Evolutionary conservation across 2,113 vertebrate species (phyloP).

Genomic region (Thryonomys swinderianus): DNA sequence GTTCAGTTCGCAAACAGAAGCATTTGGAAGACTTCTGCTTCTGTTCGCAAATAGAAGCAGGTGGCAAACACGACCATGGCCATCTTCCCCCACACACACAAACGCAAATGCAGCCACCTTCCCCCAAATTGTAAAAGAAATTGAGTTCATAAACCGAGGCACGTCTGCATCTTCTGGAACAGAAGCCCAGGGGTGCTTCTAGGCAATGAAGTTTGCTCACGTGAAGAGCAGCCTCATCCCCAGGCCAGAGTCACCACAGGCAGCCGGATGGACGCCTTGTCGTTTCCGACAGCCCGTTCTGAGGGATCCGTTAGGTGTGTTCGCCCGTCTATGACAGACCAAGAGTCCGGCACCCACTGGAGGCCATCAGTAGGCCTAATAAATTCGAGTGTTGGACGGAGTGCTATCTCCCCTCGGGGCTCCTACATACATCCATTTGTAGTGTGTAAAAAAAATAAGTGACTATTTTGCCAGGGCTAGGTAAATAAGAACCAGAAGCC

Average conservation of each 20-base stretch:
- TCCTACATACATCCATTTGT: neutral
- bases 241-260: neutral
- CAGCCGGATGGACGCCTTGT: neutral
- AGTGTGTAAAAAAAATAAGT: neutral
- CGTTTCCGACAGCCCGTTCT: neutral
- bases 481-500: slow-evolving; percentile 63
- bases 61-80: neutral
- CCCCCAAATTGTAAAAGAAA: neutral
- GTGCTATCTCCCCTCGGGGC: neutral
- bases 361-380: neutral
- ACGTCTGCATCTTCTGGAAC: neutral
- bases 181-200: neutral
- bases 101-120: neutral
- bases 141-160: neutral
- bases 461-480: slow-evolving; percentile 38
- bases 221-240: neutral
- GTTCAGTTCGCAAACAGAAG: neutral
- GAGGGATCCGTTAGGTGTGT: neutral
- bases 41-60: neutral
- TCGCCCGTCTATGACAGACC: neutral
- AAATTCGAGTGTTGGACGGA: neutral
- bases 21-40: neutral
- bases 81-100: neutral
- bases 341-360: neutral
- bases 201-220: neutral